Evolutionary conservation across 2,888 invertebrate species (phyloP).

Genomic region (Cephonodes hylas): DNA sequence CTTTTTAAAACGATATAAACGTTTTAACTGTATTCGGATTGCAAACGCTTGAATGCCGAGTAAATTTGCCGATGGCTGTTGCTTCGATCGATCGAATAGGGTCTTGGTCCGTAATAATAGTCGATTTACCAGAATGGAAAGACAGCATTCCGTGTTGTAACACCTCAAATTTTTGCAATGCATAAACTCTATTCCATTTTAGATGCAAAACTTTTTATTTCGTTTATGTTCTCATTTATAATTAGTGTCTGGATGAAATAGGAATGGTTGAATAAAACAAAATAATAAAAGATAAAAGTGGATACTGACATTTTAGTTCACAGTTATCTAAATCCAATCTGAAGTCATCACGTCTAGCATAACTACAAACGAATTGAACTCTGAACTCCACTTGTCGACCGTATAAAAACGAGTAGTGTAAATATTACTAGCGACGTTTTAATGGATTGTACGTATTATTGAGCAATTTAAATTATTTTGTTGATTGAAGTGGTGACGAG

Average conservation of each 20-base stretch:
- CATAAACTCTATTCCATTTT: too few species aligned
- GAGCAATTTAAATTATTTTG: not conserved
- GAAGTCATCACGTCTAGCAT: not conserved
- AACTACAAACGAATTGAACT: slow-evolving; percentile 6
- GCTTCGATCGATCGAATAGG: slow-evolving; percentile 1
- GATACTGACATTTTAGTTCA: not conserved
- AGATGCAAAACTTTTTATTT: too few species aligned
- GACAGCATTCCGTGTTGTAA: not conserved
- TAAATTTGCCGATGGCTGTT: not conserved
- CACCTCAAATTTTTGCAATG: not conserved
- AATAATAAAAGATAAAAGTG: not conserved
- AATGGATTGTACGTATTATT: not conserved
- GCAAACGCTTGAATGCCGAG: not conserved
- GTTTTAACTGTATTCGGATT: slow-evolving; percentile 3
- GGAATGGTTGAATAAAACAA: not conserved
- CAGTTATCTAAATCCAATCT: slow-evolving; percentile 6
- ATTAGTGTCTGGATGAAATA: not conserved
- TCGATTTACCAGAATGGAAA: not conserved
- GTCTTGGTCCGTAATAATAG: not conserved
- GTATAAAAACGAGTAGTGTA: not conserved
- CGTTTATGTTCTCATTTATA: too few species aligned
- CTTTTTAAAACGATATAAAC: slow-evolving; percentile 6
- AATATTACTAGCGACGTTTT: not conserved
- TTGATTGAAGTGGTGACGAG: not conserved
- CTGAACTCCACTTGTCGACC: not conserved